These are phyloP conservation scores for Carcharodon carcharias DNA, from an alignment of 2,797 vertebrate species.

Conservation along the genomic window DNA sequence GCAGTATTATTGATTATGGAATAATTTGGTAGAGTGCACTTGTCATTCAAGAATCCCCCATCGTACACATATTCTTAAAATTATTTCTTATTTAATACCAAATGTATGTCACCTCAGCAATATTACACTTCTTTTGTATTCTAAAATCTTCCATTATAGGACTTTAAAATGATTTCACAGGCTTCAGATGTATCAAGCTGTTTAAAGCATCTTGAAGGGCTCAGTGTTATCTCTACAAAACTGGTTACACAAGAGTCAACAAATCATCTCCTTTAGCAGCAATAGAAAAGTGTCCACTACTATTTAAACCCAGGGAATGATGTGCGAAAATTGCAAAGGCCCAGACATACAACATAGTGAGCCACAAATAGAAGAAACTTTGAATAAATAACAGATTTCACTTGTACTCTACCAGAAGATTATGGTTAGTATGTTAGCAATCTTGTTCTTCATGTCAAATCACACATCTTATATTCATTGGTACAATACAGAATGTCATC, in stretches of 20 bases:
- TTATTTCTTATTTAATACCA: neutral
- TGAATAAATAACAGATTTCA: neutral
- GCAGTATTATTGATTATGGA: neutral
- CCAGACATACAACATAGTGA: neutral
- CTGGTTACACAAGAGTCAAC: neutral
- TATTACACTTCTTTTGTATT: neutral
- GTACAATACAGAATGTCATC: neutral
- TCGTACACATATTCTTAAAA: neutral
- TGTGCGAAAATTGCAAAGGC: neutral
- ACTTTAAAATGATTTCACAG: neutral
- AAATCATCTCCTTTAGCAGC: neutral
- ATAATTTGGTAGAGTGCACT: neutral
- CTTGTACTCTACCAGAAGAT: neutral
- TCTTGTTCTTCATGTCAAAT: constrained; percentile 15
- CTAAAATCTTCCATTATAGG: neutral
- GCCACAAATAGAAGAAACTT: neutral
- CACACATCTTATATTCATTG: neutral
- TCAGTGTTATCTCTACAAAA: neutral
- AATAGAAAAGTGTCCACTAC: neutral
- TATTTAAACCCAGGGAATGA: neutral
- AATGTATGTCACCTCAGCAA: neutral
- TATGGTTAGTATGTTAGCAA: neutral
- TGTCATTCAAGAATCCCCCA: neutral
- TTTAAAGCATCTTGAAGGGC: neutral
- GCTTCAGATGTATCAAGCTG: neutral